phyloP scores from a whole-genome alignment of 2,888 invertebrate species.

The Zhuqinia jingwanae region DNA sequence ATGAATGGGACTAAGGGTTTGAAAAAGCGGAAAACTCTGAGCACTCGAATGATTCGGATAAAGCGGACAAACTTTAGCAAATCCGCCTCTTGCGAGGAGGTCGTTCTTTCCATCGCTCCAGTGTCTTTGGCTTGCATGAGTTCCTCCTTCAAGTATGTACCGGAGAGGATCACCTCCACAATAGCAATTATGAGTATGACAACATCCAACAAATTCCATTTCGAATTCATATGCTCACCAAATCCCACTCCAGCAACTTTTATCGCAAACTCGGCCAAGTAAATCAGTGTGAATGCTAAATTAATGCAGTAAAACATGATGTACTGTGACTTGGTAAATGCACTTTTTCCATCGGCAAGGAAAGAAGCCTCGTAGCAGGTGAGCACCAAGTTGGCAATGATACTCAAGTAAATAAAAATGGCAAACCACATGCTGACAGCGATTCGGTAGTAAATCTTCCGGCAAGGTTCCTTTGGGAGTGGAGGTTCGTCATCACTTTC shows the following conservation, averaged over 20 bases:
- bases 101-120: slow-evolving; percentile 61
- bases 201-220: slow-evolving; percentile 74
- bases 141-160: slow-evolving; percentile 81
- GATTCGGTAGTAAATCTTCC: slow-evolving; percentile 63
- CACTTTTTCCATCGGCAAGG: neutral
- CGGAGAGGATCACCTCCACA: slow-evolving; percentile 82
- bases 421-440: slow-evolving; percentile 81
- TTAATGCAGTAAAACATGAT: slow-evolving; percentile 67
- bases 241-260: slow-evolving; percentile 73
- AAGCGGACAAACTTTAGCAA: slow-evolving; percentile 82
- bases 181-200: slow-evolving; percentile 70
- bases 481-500: slow-evolving; percentile 38
- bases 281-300: slow-evolving; percentile 63
- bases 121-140: slow-evolving; percentile 66
- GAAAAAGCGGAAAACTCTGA: slow-evolving; percentile 80
- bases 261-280: slow-evolving; percentile 69
- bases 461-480: slow-evolving; percentile 19
- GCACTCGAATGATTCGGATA: slow-evolving; percentile 82
- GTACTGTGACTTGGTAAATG: slow-evolving; percentile 14
- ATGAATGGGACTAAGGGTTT: slow-evolving; percentile 82
- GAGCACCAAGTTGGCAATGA: slow-evolving; percentile 77
- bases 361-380: slow-evolving; percentile 81
- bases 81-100: slow-evolving; percentile 82
- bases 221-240: slow-evolving; percentile 71
- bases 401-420: slow-evolving; percentile 74